A percentile compares a stretch with the other conserved stretches of the same genome.
phyloP scores from a whole-genome alignment of 2,888 invertebrate species.

The Tinea semifulvella region DNA sequence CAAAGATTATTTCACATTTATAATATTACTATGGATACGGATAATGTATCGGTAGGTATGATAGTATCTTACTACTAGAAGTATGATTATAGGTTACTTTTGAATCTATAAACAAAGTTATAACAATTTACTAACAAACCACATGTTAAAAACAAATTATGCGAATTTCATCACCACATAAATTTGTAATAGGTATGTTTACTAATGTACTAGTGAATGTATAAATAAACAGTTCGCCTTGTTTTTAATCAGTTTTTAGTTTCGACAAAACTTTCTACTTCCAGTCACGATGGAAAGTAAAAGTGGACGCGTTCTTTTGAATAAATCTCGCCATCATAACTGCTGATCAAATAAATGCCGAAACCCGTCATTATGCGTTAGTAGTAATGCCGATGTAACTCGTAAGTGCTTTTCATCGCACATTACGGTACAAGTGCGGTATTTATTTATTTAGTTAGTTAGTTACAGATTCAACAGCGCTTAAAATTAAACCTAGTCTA shows the following conservation, averaged over 20 bases:
- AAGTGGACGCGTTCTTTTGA: constrained; percentile 3
- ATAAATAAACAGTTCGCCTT: constrained; percentile 7
- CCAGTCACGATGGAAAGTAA: constrained; percentile 11
- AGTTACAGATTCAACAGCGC: too few species aligned
- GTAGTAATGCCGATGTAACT: too few species aligned
- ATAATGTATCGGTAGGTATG: too few species aligned
- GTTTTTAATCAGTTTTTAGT: constrained; percentile 8
- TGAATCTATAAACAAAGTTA: neutral
- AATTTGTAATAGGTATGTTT: neutral
- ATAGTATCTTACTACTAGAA: too few species aligned
- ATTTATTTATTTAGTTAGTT: too few species aligned
- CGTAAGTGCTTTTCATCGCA: too few species aligned
- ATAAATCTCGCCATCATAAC: neutral
- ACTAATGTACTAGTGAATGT: constrained; percentile 5
- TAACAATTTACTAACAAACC: neutral
- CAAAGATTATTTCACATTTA: too few species aligned
- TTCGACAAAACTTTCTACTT: constrained; percentile 11
- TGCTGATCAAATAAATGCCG: neutral
- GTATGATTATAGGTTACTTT: too few species aligned
- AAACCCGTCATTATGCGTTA: constrained; percentile 5
- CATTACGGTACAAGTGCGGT: too few species aligned
- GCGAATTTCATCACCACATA: constrained; percentile 9
- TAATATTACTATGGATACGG: too few species aligned
- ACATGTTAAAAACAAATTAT: constrained; percentile 6
- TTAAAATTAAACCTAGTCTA: too few species aligned